Percentiles rank a stretch among this genome's conserved stretches.
Conservation (phyloP, 2,113 vertebrate species). For the Thomomys bottae region DNA sequence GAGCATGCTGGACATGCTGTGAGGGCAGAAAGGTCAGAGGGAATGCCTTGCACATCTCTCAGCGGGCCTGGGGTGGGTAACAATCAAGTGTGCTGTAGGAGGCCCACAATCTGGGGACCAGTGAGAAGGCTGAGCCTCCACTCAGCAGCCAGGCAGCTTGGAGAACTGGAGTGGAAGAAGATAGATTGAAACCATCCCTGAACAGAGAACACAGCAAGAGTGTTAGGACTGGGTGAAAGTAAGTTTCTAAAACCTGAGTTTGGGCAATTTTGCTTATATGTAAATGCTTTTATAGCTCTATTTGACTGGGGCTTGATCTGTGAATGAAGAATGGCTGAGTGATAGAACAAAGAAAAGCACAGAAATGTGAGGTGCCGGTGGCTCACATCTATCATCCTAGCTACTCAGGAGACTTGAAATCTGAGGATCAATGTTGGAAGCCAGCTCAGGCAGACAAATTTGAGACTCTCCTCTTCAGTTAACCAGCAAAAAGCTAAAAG, state of each 20-base stretch:
- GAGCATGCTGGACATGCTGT: neutral
- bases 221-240: neutral
- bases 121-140: neutral
- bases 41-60: neutral
- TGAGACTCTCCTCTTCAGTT: no score
- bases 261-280: neutral
- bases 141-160: neutral
- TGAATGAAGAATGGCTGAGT: slow-evolving; percentile 18
- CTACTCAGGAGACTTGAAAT: no score
- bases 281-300: neutral
- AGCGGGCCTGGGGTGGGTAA: neutral
- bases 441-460: no score
- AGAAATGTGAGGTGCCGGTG: neutral
- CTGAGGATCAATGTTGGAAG: no score
- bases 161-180: neutral
- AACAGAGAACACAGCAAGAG: slow-evolving; percentile 45
- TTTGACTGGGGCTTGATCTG: neutral
- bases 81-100: neutral
- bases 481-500: no score
- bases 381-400: no score
- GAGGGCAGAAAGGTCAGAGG: neutral
- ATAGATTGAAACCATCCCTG: neutral
- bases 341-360: neutral
- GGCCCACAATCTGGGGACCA: neutral
- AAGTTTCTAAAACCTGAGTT: neutral